Base-by-base conservation (phyloP, 2,888 invertebrate species). In the Heteropelma amictum region DNA sequence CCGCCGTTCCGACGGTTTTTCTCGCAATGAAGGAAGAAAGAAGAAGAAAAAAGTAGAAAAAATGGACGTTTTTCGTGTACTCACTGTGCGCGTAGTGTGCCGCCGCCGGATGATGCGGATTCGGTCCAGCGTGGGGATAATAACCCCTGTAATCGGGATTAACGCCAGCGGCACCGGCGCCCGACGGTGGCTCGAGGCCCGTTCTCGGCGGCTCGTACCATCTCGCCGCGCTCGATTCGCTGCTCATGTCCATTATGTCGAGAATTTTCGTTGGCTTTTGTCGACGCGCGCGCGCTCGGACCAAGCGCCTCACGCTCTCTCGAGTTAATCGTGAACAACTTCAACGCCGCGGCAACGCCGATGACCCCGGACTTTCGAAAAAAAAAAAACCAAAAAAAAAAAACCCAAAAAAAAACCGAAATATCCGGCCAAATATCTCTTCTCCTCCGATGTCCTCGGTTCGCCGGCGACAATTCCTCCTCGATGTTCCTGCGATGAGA, bases 211-310 rank as follows among this genome's bases (percentile, higher is more conserved):
- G 88, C 79, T 89, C 89, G 83, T 89, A 89, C 89, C 89, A 89
- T 80, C 88, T 86, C 75, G 88, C 86, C 83, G 89, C 85, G 81
- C 87, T 89, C 80, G 88, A 89, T 83, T 88, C 89, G 86, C 89
- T 89, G 84, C 88, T 89, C 89, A 89, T 89, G 85, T 89, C 89
- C 89, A 89, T 89, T 79, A 76, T 86, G 86, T 82, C 83, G 82
- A 84, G 80, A 84, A 83, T 87, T 82, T 83, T 84, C 72, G 79
- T 71, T 69, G 71, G 77, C 64, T 81, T 80, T 81, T 80, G 70
- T 74, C 19, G n/a, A n/a, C n/a, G n/a, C n/a, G 70, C 70, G 64
- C 70, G 73, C 76, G 72, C 64, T 54, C 68, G 65, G 45, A 45
- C 71, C 28, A 49, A 56, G 75, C 75, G 79, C 78, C 68, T 72